Evolutionary conservation across 1,140 invertebrate genomes (phyloP).

Genomic region (Drosophila carrolli): DNA sequence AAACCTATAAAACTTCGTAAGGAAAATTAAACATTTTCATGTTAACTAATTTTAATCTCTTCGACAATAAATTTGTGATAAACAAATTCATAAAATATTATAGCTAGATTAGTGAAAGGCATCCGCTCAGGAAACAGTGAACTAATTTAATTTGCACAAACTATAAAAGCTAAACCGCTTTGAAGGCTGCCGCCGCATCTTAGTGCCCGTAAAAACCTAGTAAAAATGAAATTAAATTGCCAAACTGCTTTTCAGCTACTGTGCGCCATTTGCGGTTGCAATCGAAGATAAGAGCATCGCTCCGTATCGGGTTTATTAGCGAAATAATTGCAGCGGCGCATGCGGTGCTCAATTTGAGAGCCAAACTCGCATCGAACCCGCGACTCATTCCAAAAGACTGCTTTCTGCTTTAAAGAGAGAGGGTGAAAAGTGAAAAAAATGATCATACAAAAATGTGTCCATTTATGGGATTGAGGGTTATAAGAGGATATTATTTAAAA

Average conservation of each 20-base stretch:
- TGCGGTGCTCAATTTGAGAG: slow-evolving; percentile 68
- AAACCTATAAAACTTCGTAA: too few relatives aligned
- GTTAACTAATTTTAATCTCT: background rate
- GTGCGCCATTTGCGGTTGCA: slow-evolving; percentile 40
- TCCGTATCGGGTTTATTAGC: slow-evolving; percentile 59
- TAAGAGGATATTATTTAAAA: too few relatives aligned
- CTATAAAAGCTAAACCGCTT: slow-evolving; percentile 4
- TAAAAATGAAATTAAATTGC: slow-evolving; percentile 52
- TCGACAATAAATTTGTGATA: background rate
- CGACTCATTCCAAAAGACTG: slow-evolving; percentile 23
- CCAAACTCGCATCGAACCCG: slow-evolving; percentile 12
- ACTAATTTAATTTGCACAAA: slow-evolving; percentile 14
- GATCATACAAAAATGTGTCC: too few relatives aligned
- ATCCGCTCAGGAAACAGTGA: background rate
- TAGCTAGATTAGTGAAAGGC: slow-evolving; percentile 3
- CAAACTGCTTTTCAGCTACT: slow-evolving; percentile 16
- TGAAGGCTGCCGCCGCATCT: slow-evolving; percentile 2
- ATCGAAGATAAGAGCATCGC: slow-evolving; percentile 49
- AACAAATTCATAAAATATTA: slow-evolving; percentile 9
- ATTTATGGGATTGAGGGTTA: too few relatives aligned
- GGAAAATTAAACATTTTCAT: too few relatives aligned
- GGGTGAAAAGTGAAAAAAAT: too few relatives aligned
- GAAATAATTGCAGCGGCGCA: slow-evolving; percentile 68
- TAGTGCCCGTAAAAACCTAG: slow-evolving; percentile 16
- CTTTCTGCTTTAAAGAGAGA: background rate